A percentile compares a stretch with the other conserved stretches of the same genome.
Evolutionary conservation across 2,888 invertebrate genomes (phyloP).

Genomic region (Dryococelus australis): DNA sequence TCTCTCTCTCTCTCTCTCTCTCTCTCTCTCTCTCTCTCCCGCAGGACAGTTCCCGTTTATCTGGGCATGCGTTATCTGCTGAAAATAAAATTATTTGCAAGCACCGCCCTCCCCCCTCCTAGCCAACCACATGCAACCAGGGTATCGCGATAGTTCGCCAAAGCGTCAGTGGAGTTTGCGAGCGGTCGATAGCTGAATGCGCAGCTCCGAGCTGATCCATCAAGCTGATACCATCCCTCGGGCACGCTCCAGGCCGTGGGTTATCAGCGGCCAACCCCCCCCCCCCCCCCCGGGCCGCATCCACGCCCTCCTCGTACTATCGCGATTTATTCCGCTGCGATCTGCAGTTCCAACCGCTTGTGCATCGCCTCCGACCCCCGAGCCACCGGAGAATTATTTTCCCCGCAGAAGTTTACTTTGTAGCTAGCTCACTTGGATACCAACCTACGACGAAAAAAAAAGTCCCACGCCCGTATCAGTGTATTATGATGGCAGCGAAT

Average conservation of each 20-base stretch:
- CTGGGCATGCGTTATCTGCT: neutral
- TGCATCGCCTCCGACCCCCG: no score
- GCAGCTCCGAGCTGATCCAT: slow-evolving; percentile 4
- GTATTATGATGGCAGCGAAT: no score
- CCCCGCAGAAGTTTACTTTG: no score
- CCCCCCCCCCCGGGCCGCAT: no score
- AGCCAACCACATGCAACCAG: neutral
- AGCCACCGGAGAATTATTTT: no score
- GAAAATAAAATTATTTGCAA: neutral
- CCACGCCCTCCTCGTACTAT: neutral
- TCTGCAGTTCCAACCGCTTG: no score
- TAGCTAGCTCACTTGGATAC: no score
- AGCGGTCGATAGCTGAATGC: neutral
- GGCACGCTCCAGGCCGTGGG: neutral
- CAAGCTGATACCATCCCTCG: neutral
- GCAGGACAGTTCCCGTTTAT: neutral
- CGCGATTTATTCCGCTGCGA: neutral
- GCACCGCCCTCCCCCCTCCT: neutral
- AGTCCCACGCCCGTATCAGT: no score
- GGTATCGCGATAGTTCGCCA: neutral
- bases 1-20: no score
- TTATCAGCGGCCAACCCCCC: neutral
- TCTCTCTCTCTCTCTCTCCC: no score
- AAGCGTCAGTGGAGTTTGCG: neutral
- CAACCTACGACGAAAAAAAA: no score